Evolutionary conservation across 2,113 vertebrate genomes (phyloP).

Genomic region (Hippolais icterina): DNA sequence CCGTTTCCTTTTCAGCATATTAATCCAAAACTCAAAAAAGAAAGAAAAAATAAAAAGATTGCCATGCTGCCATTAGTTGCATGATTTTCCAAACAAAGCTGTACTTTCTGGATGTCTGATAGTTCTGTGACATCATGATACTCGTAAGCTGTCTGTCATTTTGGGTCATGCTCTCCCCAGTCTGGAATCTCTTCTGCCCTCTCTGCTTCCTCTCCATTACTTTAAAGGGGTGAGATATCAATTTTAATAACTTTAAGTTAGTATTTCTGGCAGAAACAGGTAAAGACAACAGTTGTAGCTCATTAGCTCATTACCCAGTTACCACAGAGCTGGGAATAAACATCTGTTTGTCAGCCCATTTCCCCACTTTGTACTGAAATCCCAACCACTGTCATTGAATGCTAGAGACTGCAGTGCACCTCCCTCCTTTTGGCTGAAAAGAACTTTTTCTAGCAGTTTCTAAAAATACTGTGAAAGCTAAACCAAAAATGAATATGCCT

Average conservation of each 20-base stretch:
- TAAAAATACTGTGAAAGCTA: background rate
- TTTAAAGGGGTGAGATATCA: background rate
- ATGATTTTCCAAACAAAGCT: background rate
- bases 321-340: background rate
- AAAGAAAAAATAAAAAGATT: background rate
- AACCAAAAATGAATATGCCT: background rate
- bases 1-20: background rate
- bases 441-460: background rate
- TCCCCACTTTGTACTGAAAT: background rate
- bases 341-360: background rate
- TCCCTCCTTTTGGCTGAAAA: background rate
- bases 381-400: rapidly evolving
- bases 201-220: background rate
- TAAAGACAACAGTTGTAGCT: background rate
- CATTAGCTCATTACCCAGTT: background rate
- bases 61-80: background rate
- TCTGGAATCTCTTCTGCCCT: background rate
- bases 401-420: background rate
- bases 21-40: background rate
- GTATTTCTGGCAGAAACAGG: background rate
- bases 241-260: background rate
- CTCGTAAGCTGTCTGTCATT: background rate
- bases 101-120: background rate
- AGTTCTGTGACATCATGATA: background rate
- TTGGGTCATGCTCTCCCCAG: background rate